Base-by-base conservation (phyloP, 2,888 invertebrate species). In the Geotrupes spiniger region DNA sequence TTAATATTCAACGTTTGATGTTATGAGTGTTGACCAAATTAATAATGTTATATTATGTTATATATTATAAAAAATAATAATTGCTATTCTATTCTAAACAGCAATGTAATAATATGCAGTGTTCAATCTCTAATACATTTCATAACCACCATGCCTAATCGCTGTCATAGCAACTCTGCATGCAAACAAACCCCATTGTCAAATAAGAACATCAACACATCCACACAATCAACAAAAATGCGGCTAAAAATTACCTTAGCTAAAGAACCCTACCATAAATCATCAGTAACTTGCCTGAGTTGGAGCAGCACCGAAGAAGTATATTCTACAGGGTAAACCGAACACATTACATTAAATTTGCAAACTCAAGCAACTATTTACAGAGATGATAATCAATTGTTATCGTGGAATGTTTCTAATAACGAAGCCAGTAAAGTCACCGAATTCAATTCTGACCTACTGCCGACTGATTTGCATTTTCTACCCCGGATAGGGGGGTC, bases 251-350 rank as follows among this genome's bases (percentile, higher is more conserved):
- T 88, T 58, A 83, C 85, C 31, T 73, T 87, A 51, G 83, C 85
- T 59, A 87, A 87, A 65, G 87, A 85, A 62, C 82, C 85, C 12
- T 84, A 87, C 47, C 87, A 90, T 70, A 76, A 76, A 52, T 88
- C 87, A 61, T 81, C 89, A n/a, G 87, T 92, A 8, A 87, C 90
- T 51, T 93, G 94, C 70, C 87, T 94, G 9, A 89, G 89, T 57
- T 98, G 97, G 97, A 89, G 88, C 70, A 90, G 87, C 60, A 85
- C 91, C 17, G 96, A 97, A 71, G 96, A 97, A 72, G 86, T 95
- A 38, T 92, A 88, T 74, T 92, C 94, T 15, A 88, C 89, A 63
- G 89, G 91, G 92, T 90, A 72, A 72, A 46, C 40, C 27, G 16
- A 26, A 38, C 26, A 31, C 43, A 36, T 40, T 39, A 28, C 17